Percentiles rank a stretch among this genome's conserved stretches.
phyloP scores from a whole-genome alignment of 2,113 vertebrate species.

The Apistogramma diplotaenia region DNA sequence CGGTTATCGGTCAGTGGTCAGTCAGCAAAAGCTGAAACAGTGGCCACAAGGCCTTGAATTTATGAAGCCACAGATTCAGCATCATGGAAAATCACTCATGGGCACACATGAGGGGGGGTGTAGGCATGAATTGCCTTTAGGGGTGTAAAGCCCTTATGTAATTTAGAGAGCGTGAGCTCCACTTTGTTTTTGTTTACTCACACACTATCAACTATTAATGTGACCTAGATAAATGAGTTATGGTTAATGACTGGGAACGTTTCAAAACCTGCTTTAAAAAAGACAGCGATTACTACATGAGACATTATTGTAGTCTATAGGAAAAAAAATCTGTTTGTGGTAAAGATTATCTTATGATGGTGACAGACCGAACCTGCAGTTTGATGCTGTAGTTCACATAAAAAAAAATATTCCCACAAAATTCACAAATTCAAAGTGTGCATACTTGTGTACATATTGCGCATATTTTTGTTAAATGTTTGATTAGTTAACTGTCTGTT shows the following conservation, averaged over 20 bases:
- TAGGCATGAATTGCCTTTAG: neutral
- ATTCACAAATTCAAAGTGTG: neutral
- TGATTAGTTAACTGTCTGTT: neutral
- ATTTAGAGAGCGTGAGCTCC: neutral
- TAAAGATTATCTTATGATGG: too few species aligned
- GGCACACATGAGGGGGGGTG: neutral
- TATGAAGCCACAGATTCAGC: conserved; percentile 12
- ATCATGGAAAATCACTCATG: conserved; percentile 32
- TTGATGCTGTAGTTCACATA: neutral
- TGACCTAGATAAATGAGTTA: neutral
- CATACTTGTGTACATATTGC: neutral
- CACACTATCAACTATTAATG: neutral
- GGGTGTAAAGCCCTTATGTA: neutral
- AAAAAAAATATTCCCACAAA: neutral
- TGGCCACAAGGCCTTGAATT: neutral
- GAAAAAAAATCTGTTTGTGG: neutral
- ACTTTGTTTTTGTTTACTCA: neutral
- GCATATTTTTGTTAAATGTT: neutral
- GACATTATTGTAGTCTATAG: neutral
- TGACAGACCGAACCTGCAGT: neutral
- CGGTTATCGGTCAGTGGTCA: neutral
- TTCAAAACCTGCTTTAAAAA: neutral
- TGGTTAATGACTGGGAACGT: neutral
- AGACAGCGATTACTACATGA: neutral
- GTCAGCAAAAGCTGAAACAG: neutral